These are phyloP conservation scores for Manis javanica DNA, from an alignment of 2,797 vertebrate species.

Conservation along the genomic window DNA sequence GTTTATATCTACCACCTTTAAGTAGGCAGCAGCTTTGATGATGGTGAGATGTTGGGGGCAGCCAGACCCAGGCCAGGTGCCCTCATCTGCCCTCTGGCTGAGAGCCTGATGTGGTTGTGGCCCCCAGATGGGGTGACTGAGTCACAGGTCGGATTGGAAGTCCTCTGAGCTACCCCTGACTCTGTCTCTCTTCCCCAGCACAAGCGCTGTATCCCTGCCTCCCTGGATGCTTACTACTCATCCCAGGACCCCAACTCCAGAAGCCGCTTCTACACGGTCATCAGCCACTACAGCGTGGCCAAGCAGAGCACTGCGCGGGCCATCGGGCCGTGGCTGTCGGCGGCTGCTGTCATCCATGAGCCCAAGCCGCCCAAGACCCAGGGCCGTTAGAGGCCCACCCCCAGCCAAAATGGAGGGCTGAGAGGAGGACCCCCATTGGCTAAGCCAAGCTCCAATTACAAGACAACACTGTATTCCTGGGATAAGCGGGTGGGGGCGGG, in stretches of 20 bases:
- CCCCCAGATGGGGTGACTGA: fast-evolving
- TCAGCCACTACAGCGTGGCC: conserved; percentile 99
- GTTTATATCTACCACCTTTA: background rate
- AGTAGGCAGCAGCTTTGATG: background rate
- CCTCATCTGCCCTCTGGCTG: background rate
- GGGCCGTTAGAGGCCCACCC: conserved; percentile 90
- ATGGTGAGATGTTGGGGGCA: background rate
- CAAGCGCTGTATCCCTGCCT: conserved; percentile 98
- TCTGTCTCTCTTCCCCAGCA: conserved; percentile 87
- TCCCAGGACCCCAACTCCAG: conserved; percentile 97
- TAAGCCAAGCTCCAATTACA: conserved; percentile 78
- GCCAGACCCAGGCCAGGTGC: background rate
- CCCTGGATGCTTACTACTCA: conserved; percentile 97
- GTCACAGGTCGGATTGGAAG: background rate
- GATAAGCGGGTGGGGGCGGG: conserved; percentile 63
- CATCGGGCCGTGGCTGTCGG: conserved; percentile 96
- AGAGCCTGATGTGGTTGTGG: fast-evolving
- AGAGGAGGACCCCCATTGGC: conserved; percentile 63
- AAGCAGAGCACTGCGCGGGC: conserved; percentile 98
- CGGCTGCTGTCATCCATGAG: conserved; percentile 91
- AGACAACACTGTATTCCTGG: conserved; percentile 77
- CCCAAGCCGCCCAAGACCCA: conserved; percentile 93
- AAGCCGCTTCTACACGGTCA: conserved; percentile 98
- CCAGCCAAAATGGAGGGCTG: conserved; percentile 32
- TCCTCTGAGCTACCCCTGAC: background rate